Percentiles rank a stretch among this genome's conserved stretches.
Evolutionary conservation across 2,113 vertebrate genomes (phyloP).

Genomic region (Aspiorhynchus laticeps): DNA sequence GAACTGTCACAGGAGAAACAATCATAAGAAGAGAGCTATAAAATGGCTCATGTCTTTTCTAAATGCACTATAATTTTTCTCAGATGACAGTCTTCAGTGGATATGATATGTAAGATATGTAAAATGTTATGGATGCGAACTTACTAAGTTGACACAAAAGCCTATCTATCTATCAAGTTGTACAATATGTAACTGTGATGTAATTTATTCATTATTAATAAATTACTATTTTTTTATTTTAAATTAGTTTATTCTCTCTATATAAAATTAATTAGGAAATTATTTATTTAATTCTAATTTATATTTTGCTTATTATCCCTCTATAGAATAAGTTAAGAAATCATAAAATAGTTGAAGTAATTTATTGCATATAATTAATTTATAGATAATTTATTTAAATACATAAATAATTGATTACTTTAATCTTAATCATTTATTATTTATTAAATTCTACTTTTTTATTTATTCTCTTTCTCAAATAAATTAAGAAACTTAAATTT

Average conservation of each 20-base stretch:
- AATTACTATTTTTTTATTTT: no score
- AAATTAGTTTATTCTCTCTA: no score
- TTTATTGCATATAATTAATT: not conserved
- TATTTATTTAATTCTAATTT: not conserved
- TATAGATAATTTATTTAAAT: not conserved
- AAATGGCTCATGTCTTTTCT: conserved; percentile 44
- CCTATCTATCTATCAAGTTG: no score
- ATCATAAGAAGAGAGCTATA: conserved; percentile 58
- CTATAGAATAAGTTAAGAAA: not conserved
- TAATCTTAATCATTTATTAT: not conserved
- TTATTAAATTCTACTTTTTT: no score
- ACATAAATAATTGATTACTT: not conserved
- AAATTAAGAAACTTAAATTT: no score
- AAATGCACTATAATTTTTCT: conserved; percentile 55
- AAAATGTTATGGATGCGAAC: not conserved
- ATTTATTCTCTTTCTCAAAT: no score
- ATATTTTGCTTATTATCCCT: not conserved
- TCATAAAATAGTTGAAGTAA: not conserved
- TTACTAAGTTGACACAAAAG: not conserved
- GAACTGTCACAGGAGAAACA: conserved; percentile 59
- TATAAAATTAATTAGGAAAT: no score
- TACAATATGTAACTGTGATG: no score
- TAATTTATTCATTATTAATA: no score
- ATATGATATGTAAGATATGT: conserved; percentile 23
- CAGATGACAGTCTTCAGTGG: conserved; percentile 57